Conservation (phyloP, 1,140 invertebrate genomes). For the Drosophila chauvacae region DNA sequence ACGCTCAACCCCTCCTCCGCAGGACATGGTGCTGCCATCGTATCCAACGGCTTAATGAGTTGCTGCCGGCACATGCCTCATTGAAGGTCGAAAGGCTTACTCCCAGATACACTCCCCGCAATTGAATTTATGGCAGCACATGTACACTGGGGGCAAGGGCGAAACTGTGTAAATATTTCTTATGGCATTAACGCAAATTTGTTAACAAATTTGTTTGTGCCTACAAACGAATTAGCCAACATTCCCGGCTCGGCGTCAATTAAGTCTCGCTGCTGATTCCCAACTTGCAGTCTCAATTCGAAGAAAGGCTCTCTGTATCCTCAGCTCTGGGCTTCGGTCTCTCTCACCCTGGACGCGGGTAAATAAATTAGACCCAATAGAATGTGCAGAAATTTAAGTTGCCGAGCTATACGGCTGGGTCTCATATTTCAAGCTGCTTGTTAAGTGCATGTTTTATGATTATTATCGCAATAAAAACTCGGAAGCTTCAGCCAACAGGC, state of each 20-base stretch:
- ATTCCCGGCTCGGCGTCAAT: conserved; percentile 60
- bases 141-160: conserved; percentile 20
- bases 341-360: conserved; percentile 13
- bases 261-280: conserved; percentile 63
- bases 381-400: conserved; percentile 79
- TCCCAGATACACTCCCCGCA: conserved; percentile 44
- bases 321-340: background rate
- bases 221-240: conserved; percentile 76
- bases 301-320: background rate
- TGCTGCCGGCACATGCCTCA: conserved; percentile 76
- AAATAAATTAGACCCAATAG: conserved; percentile 74
- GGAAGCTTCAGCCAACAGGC: conserved; percentile 44
- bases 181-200: conserved; percentile 79
- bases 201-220: conserved; percentile 82
- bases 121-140: conserved; percentile 80
- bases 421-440: conserved; percentile 82
- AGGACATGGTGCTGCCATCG: conserved; percentile 22
- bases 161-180: conserved; percentile 72
- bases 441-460: conserved; percentile 84
- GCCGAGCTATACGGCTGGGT: conserved; percentile 40
- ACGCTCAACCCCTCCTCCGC: background rate
- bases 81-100: conserved; percentile 82
- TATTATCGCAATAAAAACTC: conserved; percentile 81
- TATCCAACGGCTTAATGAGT: conserved; percentile 71
- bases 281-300: conserved; percentile 39